Evolutionary conservation across 1,140 invertebrate species (phyloP).

Genomic region (Ips typographus): DNA sequence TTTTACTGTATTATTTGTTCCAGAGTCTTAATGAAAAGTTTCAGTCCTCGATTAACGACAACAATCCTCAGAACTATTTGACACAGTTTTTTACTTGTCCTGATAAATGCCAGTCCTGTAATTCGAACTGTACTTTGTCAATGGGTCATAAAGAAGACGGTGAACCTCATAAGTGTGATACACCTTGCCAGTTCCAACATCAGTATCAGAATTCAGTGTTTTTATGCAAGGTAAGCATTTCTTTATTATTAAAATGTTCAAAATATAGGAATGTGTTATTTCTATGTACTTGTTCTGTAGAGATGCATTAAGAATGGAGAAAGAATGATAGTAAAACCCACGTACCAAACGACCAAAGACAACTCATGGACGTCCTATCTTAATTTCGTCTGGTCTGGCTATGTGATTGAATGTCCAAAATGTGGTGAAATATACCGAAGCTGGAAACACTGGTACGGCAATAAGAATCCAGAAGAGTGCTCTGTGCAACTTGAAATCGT

Average conservation of each 20-base stretch:
- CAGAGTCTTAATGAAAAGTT: constrained; percentile 77
- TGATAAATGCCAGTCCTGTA: constrained; percentile 71
- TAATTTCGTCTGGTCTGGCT: constrained; percentile 80
- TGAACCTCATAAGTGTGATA: constrained; percentile 60
- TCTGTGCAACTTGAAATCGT: constrained; percentile 68
- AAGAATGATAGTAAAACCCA: constrained; percentile 63
- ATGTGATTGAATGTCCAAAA: constrained; percentile 76
- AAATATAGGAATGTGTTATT: constrained; percentile 8
- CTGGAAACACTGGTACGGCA: constrained; percentile 80
- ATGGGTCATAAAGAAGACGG: constrained; percentile 78
- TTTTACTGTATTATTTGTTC: neutral
- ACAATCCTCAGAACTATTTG: constrained; percentile 67
- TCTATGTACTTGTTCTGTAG: constrained; percentile 39
- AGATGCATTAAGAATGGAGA: constrained; percentile 62
- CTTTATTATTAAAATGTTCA: neutral
- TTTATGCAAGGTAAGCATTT: constrained; percentile 61
- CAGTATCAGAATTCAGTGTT: constrained; percentile 79
- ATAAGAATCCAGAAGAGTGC: constrained; percentile 71
- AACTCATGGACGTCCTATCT: constrained; percentile 71
- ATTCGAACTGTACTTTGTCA: constrained; percentile 66
- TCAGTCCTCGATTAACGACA: constrained; percentile 66
- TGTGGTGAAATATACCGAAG: constrained; percentile 83
- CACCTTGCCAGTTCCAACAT: constrained; percentile 69
- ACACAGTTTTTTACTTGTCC: constrained; percentile 82
- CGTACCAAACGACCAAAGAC: constrained; percentile 63